These are phyloP conservation scores for Platycnemis pennipes DNA, from an alignment of 2,888 invertebrate genomes.

Conservation along the genomic window DNA sequence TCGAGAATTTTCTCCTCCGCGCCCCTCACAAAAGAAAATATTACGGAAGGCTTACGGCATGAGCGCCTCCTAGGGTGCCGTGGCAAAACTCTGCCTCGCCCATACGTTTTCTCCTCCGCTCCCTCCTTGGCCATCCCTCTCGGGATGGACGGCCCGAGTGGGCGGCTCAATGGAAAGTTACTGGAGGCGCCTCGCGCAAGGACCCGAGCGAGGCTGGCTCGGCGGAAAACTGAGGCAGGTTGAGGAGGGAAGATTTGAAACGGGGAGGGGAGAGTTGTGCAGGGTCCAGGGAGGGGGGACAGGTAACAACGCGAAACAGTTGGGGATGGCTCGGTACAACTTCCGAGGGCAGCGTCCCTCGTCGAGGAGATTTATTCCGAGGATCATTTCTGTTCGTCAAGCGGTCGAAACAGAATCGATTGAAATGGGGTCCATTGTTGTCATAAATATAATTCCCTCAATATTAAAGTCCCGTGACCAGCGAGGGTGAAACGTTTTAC, in stretches of 20 bases:
- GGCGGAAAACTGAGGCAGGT: neutral
- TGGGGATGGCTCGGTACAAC: too few relatives aligned
- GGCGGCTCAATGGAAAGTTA: constrained; percentile 31
- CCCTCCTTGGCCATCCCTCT: neutral
- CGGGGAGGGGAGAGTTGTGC: too few relatives aligned
- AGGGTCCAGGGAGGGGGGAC: neutral
- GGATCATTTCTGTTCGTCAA: too few relatives aligned
- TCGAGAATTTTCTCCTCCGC: neutral
- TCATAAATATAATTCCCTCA: too few relatives aligned
- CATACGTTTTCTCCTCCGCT: neutral
- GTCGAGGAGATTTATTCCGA: too few relatives aligned
- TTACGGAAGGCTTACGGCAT: neutral
- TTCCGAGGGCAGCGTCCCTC: too few relatives aligned
- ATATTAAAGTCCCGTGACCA: too few relatives aligned
- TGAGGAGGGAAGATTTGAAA: neutral
- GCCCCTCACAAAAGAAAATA: neutral
- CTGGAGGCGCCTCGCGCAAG: neutral
- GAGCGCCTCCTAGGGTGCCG: neutral
- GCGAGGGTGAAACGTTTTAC: too few relatives aligned
- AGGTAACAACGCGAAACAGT: too few relatives aligned
- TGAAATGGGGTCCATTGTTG: too few relatives aligned
- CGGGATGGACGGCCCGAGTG: neutral
- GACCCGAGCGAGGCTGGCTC: neutral
- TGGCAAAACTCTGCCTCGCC: neutral
- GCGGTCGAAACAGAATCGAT: too few relatives aligned